A percentile compares a stretch with the other conserved stretches of the same genome.
Conservation (phyloP, 2,797 vertebrate genomes). For the Molossus molossus region DNA sequence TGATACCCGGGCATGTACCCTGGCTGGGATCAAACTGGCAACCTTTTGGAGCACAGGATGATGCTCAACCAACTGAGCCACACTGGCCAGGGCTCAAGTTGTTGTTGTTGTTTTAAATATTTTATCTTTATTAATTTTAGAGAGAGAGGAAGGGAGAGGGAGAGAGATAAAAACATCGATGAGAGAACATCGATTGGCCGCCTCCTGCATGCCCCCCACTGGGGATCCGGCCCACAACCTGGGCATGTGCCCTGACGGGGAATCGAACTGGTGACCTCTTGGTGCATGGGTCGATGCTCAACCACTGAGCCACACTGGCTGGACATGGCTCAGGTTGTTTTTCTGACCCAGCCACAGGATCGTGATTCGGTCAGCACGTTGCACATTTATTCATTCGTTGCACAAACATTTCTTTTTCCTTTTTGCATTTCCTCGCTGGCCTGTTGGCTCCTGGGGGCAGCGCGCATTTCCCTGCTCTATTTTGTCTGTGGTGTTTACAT, state of each 20-base stretch:
- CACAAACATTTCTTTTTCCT: neutral
- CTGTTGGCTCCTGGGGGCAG: neutral
- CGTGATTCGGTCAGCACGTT: neutral
- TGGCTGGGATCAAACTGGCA: neutral
- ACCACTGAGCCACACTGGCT: too few species aligned
- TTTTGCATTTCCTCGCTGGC: neutral
- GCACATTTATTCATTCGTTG: neutral
- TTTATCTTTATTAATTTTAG: too few species aligned
- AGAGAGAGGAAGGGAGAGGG: too few species aligned
- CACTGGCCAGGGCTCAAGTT: neutral
- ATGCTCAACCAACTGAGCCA: neutral
- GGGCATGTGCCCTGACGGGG: too few species aligned
- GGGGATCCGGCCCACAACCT: too few species aligned
- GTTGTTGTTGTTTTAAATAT: too few species aligned
- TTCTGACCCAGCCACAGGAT: neutral
- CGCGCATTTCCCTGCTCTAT: neutral
- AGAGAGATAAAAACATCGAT: too few species aligned
- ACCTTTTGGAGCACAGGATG: neutral
- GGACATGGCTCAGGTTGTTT: neutral
- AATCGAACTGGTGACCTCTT: too few species aligned
- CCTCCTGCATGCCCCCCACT: too few species aligned
- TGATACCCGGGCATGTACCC: neutral
- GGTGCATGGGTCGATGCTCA: too few species aligned
- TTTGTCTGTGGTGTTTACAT: neutral
- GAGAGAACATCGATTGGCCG: too few species aligned